Evolutionary conservation across 2,797 vertebrate genomes (phyloP).

Genomic region (Pipistrellus pygmaeus): DNA sequence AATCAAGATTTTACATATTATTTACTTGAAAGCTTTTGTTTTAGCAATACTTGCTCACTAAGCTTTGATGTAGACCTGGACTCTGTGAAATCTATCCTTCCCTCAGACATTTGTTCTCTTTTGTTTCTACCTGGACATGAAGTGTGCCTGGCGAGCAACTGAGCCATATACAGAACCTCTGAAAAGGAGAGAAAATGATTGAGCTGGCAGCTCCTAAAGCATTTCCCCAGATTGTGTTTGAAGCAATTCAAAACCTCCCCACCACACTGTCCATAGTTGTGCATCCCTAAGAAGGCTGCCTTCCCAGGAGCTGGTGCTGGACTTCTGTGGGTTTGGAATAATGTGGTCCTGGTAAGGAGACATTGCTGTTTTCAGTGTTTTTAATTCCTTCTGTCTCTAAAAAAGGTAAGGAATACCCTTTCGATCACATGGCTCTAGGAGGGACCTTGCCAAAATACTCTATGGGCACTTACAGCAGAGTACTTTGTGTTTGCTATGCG

Average conservation of each 20-base stretch:
- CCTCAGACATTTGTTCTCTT: conserved; percentile 32
- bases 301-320: neutral
- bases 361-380: neutral
- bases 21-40: conserved; percentile 71
- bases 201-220: neutral
- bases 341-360: conserved; percentile 40
- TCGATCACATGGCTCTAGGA: conserved; percentile 20
- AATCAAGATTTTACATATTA: conserved; percentile 58
- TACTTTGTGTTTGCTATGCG: neutral
- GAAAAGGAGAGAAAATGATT: conserved; percentile 57
- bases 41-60: conserved; percentile 32
- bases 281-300: neutral
- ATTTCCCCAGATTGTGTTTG: neutral
- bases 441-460: conserved; percentile 60
- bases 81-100: conserved; percentile 22
- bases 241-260: conserved; percentile 37
- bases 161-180: conserved; percentile 60
- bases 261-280: neutral
- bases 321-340: conserved; percentile 6
- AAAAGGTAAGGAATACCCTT: conserved; percentile 30
- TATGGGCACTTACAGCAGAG: neutral
- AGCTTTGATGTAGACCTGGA: conserved; percentile 59
- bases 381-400: neutral
- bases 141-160: conserved; percentile 58
- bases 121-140: conserved; percentile 61